Evolutionary conservation across 2,888 invertebrate genomes (phyloP).

Genomic region (Aphodius granarius): DNA sequence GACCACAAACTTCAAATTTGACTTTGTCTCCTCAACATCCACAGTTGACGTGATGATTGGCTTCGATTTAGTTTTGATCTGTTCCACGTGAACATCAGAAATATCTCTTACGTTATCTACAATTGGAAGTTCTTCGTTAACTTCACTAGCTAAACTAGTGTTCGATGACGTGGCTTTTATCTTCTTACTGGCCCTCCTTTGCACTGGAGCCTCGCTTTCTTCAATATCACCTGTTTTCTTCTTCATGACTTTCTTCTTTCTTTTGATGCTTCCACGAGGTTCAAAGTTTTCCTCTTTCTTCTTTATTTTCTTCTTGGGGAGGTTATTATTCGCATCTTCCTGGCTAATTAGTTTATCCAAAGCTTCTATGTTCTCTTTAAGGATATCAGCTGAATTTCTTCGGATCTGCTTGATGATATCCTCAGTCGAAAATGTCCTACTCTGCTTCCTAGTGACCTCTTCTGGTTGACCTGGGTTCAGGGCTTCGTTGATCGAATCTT

Average conservation of each 20-base stretch:
- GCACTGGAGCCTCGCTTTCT: constrained; percentile 23
- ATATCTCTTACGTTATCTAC: constrained; percentile 46
- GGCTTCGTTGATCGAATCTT: constrained; percentile 57
- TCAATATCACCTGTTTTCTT: constrained; percentile 38
- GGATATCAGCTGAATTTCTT: constrained; percentile 60
- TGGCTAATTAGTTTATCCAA: constrained; percentile 59
- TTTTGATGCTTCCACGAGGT: constrained; percentile 38
- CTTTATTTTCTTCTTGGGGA: constrained; percentile 41
- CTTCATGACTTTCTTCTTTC: constrained; percentile 45
- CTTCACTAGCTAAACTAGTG: constrained; percentile 27
- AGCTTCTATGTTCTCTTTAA: constrained; percentile 60
- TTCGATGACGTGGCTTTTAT: constrained; percentile 39
- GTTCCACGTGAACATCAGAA: constrained; percentile 56
- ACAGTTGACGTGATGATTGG: constrained; percentile 60
- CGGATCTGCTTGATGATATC: constrained; percentile 51
- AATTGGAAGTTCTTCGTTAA: constrained; percentile 14
- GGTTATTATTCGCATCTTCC: constrained; percentile 46
- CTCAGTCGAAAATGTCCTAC: constrained; percentile 45
- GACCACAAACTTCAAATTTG: constrained; percentile 59
- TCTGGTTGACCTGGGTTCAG: constrained; percentile 57
- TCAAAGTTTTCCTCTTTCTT: constrained; percentile 30
- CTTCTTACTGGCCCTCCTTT: constrained; percentile 42
- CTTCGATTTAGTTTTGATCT: constrained; percentile 55
- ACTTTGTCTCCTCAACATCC: constrained; percentile 55
- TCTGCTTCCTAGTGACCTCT: constrained; percentile 51